A percentile compares a stretch with the other conserved stretches of the same genome.
Conservation (phyloP, 1,140 invertebrate species). For the Papilio xuthus region DNA sequence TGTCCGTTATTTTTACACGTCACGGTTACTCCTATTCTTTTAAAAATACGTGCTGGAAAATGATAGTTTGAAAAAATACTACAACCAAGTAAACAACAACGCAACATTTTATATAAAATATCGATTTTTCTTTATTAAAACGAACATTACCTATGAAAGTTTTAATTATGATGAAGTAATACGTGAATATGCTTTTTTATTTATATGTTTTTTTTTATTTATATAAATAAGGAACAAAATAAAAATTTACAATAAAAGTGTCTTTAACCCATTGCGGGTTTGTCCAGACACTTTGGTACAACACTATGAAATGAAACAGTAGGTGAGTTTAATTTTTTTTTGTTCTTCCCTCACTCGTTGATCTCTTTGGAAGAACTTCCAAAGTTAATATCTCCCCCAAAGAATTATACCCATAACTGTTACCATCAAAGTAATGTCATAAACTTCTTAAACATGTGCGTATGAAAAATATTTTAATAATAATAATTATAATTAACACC, state of each 20-base stretch:
- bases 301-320: too few relatives aligned
- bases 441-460: too few relatives aligned
- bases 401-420: conserved; percentile 2
- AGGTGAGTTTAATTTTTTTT: too few relatives aligned
- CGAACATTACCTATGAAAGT: neutral
- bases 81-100: neutral
- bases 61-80: conserved; percentile 9
- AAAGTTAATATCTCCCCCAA: neutral
- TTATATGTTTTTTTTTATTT: too few relatives aligned
- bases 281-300: too few relatives aligned
- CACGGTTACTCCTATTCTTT: conserved; percentile 7
- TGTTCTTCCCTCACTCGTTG: neutral
- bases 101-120: neutral
- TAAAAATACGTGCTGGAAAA: conserved; percentile 22
- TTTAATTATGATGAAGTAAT: neutral
- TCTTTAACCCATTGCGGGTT: too few relatives aligned
- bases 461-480: too few relatives aligned
- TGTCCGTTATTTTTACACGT: conserved; percentile 24
- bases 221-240: too few relatives aligned
- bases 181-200: too few relatives aligned
- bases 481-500: too few relatives aligned
- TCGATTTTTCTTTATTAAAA: neutral
- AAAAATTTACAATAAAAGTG: too few relatives aligned
- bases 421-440: neutral
- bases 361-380: neutral